A percentile compares a stretch with the other conserved stretches of the same genome.
Evolutionary conservation across 2,797 vertebrate genomes (phyloP).

Genomic region (Crocidura indochinensis): DNA sequence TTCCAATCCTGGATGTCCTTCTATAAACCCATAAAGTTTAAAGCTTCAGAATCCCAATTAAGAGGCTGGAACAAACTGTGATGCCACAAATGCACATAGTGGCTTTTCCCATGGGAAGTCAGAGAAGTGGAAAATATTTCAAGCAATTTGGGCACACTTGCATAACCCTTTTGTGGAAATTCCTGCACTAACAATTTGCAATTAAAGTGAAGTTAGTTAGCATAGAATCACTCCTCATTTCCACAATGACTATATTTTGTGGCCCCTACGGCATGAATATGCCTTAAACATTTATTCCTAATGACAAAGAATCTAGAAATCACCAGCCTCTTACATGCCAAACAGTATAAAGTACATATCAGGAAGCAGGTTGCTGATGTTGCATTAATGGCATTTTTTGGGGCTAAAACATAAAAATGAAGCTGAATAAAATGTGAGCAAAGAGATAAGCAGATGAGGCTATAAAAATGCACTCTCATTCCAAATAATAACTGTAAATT

Average conservation of each 20-base stretch:
- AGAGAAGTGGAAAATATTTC: slow-evolving; percentile 89
- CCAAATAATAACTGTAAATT: slow-evolving; percentile 45
- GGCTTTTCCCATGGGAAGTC: slow-evolving; percentile 85
- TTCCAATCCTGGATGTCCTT: slow-evolving; percentile 33
- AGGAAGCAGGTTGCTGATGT: slow-evolving; percentile 17
- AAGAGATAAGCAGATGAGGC: slow-evolving; percentile 33
- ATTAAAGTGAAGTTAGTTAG: slow-evolving; percentile 86
- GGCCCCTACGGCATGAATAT: slow-evolving; percentile 15
- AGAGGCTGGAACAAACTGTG: slow-evolving; percentile 73
- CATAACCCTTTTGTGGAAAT: slow-evolving; percentile 87
- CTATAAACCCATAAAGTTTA: slow-evolving; percentile 1
- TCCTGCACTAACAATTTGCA: slow-evolving; percentile 80
- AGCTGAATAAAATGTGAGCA: neutral
- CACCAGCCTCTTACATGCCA: neutral
- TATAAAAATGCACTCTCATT: slow-evolving; percentile 58
- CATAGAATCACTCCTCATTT: slow-evolving; percentile 76
- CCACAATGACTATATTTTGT: slow-evolving; percentile 76
- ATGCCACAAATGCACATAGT: slow-evolving; percentile 80
- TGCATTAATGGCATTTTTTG: slow-evolving; percentile 34
- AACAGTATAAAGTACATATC: neutral
- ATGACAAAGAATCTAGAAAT: slow-evolving; percentile 33
- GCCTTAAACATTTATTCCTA: slow-evolving; percentile 66
- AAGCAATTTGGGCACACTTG: slow-evolving; percentile 84
- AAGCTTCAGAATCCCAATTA: slow-evolving; percentile 82
- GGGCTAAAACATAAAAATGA: slow-evolving; percentile 15